Evolutionary conservation across 2,113 vertebrate genomes (phyloP).

Genomic region (Morone chrysops): DNA sequence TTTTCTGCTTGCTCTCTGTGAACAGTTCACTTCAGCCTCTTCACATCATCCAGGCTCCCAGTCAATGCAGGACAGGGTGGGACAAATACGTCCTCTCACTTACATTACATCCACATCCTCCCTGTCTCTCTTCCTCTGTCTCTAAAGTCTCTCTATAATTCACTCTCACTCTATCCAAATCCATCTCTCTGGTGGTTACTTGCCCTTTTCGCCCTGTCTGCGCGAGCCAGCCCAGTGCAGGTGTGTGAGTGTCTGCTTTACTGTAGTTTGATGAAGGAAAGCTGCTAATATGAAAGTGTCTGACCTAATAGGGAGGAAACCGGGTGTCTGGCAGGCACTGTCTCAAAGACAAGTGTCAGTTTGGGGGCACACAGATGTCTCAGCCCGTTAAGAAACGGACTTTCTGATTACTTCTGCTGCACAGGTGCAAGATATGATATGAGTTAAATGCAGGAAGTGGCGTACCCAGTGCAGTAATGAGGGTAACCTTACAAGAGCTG

Average conservation of each 20-base stretch:
- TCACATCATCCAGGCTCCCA: constrained; percentile 69
- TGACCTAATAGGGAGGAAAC: constrained; percentile 74
- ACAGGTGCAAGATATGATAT: constrained; percentile 60
- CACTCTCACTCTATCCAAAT: constrained; percentile 63
- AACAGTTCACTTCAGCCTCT: constrained; percentile 77
- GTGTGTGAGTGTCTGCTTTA: constrained; percentile 70
- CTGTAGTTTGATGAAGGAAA: constrained; percentile 62
- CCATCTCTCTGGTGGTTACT: constrained; percentile 66
- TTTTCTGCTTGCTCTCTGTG: constrained; percentile 83
- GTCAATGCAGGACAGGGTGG: constrained; percentile 74
- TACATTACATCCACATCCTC: constrained; percentile 75
- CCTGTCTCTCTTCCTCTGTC: constrained; percentile 61
- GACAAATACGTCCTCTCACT: constrained; percentile 73
- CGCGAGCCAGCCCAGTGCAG: constrained; percentile 62
- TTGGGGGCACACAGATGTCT: constrained; percentile 67
- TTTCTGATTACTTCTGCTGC: constrained; percentile 22
- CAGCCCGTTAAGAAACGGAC: constrained; percentile 40
- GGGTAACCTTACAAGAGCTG: constrained; percentile 29
- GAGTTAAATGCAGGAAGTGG: constrained; percentile 50
- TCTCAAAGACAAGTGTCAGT: constrained; percentile 56
- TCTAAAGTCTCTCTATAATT: constrained; percentile 66
- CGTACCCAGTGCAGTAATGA: not conserved
- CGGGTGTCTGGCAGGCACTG: constrained; percentile 61
- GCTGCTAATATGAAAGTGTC: constrained; percentile 65
- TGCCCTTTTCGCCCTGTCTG: constrained; percentile 63